Evolutionary conservation across 2,888 invertebrate genomes (phyloP).

Genomic region (Acrocyrtus sp.): DNA sequence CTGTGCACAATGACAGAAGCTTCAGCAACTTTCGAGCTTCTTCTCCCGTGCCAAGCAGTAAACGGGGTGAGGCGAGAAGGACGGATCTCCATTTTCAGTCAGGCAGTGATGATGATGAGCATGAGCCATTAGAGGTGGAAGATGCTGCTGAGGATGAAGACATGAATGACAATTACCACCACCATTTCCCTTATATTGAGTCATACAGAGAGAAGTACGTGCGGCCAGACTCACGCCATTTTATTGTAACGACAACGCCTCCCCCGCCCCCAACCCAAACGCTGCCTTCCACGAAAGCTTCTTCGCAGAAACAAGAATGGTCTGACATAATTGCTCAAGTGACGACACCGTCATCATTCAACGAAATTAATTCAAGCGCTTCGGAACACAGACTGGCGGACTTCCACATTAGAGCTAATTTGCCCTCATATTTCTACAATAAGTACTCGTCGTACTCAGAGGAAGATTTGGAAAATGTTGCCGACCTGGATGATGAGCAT

Average conservation of each 20-base stretch:
- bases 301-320: slow-evolving; percentile 30
- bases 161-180: slow-evolving; percentile 40
- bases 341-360: slow-evolving; percentile 39
- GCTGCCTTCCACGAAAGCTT: neutral
- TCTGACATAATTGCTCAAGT: slow-evolving; percentile 48
- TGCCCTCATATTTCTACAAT: slow-evolving; percentile 39
- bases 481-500: slow-evolving; percentile 57
- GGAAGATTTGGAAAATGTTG: slow-evolving; percentile 58
- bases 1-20: neutral
- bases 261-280: slow-evolving; percentile 14
- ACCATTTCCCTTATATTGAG: slow-evolving; percentile 37
- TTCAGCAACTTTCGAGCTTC: slow-evolving; percentile 10
- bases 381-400: slow-evolving; percentile 36
- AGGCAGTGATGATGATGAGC: slow-evolving; percentile 18
- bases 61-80: neutral
- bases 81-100: slow-evolving; percentile 31
- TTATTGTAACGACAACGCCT: slow-evolving; percentile 12
- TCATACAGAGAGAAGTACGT: slow-evolving; percentile 38
- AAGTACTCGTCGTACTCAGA: slow-evolving; percentile 50
- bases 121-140: neutral
- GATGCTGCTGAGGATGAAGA: too few relatives aligned
- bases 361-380: slow-evolving; percentile 41
- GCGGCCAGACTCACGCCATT: slow-evolving; percentile 22
- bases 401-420: slow-evolving; percentile 25
- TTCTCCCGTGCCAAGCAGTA: neutral